phyloP scores from a whole-genome alignment of 2,113 vertebrate species.

The Atractosteus spatula region DNA sequence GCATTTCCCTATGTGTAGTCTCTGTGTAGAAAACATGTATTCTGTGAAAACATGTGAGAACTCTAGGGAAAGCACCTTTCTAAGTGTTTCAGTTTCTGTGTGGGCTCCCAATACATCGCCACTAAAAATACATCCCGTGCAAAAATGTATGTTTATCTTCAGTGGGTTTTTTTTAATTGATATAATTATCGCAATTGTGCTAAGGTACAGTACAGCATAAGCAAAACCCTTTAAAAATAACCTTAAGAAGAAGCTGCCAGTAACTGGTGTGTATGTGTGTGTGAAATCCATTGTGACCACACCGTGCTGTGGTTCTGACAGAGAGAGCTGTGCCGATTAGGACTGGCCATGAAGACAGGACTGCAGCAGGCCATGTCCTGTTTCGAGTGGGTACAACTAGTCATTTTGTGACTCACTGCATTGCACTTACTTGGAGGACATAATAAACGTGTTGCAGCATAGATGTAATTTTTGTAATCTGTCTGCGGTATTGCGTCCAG shows the following conservation, averaged over 20 bases:
- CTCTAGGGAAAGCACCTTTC: background rate
- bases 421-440: constrained; percentile 1
- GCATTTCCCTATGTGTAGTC: too few relatives aligned
- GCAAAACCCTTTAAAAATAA: background rate
- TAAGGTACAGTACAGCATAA: background rate
- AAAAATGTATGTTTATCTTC: constrained; percentile 8
- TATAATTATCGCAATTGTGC: background rate
- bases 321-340: background rate
- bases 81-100: constrained; percentile 10
- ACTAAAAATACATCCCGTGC: constrained; percentile 13
- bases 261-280: background rate
- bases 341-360: background rate
- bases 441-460: constrained; percentile 12
- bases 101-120: constrained; percentile 8
- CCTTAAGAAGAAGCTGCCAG: background rate
- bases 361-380: background rate
- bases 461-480: background rate
- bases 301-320: too few relatives aligned
- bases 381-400: background rate
- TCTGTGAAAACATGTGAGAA: background rate
- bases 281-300: background rate
- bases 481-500: background rate
- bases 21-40: too few relatives aligned
- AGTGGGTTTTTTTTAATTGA: background rate
- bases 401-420: constrained; percentile 15